Percentiles rank a stretch among this genome's conserved stretches.
phyloP scores from a whole-genome alignment of 2,888 invertebrate species.

The Panzeria rudis region DNA sequence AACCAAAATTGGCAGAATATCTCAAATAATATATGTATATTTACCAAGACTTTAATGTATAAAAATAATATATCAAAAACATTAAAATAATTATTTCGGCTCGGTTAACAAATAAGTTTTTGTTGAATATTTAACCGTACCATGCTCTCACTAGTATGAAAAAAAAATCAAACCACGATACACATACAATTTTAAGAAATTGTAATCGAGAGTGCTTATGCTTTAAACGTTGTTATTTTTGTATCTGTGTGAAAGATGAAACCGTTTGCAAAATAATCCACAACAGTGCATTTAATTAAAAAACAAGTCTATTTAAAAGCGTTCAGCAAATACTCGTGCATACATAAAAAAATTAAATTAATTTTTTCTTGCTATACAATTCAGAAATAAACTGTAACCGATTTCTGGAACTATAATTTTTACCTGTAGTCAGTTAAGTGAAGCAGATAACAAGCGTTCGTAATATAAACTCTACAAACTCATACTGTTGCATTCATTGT shows the following conservation, averaged over 20 bases:
- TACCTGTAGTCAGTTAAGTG: constrained; percentile 43
- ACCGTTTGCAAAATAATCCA: neutral
- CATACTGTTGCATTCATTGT: neutral
- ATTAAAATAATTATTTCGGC: neutral
- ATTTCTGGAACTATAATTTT: constrained; percentile 42
- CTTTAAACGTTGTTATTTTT: too few species aligned
- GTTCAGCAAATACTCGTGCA: neutral
- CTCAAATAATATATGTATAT: too few species aligned
- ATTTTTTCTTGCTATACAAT: neutral
- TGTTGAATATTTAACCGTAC: neutral
- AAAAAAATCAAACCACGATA: neutral
- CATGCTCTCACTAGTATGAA: neutral
- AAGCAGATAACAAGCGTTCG: constrained; percentile 46
- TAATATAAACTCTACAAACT: neutral
- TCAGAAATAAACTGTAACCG: constrained; percentile 26
- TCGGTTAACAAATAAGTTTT: neutral
- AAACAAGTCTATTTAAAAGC: constrained; percentile 28
- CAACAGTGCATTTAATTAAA: constrained; percentile 45
- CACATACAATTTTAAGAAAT: neutral
- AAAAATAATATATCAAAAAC: neutral
- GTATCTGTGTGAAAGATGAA: neutral
- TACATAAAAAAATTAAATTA: neutral
- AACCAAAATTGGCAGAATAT: too few species aligned
- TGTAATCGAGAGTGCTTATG: neutral
- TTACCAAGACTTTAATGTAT: neutral